A percentile compares a stretch with the other conserved stretches of the same genome.
Evolutionary conservation across 2,888 invertebrate genomes (phyloP).

Genomic region (Anarsia innoxiella): DNA sequence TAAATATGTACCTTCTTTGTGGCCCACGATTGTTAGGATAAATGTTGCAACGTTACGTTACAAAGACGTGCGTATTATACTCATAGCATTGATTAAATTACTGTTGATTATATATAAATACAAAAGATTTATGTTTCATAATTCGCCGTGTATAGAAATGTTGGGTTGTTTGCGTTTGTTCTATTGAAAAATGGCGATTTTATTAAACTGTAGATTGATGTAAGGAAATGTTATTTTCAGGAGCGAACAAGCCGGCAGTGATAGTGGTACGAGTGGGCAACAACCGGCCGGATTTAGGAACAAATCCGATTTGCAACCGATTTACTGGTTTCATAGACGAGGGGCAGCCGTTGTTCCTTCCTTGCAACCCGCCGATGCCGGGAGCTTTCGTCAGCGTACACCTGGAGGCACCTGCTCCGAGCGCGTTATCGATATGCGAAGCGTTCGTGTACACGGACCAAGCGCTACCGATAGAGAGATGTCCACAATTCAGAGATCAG

Average conservation of each 20-base stretch:
- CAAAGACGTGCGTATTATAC: slow-evolving; percentile 10
- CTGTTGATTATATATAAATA: slow-evolving; percentile 5
- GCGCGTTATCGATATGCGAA: slow-evolving; percentile 91
- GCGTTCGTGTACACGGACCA: slow-evolving; percentile 95
- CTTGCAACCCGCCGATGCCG: slow-evolving; percentile 96
- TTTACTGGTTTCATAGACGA: slow-evolving; percentile 91
- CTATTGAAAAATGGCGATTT: no score
- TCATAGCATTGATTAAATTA: slow-evolving; percentile 12
- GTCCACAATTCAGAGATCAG: slow-evolving; percentile 94
- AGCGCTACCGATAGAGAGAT: slow-evolving; percentile 92
- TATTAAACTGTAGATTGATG: no score
- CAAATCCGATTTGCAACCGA: slow-evolving; percentile 93
- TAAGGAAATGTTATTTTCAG: slow-evolving; percentile 47
- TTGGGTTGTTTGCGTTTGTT: no score
- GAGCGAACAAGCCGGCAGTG: slow-evolving; percentile 85
- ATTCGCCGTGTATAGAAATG: not conserved
- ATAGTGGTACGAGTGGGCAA: slow-evolving; percentile 94
- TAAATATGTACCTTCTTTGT: not conserved
- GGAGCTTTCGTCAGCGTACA: slow-evolving; percentile 96
- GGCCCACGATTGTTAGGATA: slow-evolving; percentile 5
- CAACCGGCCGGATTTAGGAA: slow-evolving; percentile 92
- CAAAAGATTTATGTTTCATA: not conserved
- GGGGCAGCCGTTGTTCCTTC: slow-evolving; percentile 92
- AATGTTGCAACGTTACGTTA: slow-evolving; percentile 12
- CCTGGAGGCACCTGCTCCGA: slow-evolving; percentile 83